A percentile compares a stretch with the other conserved stretches of the same genome.
Evolutionary conservation across 2,113 vertebrate genomes (phyloP).

Genomic region (Silurus meridionalis): DNA sequence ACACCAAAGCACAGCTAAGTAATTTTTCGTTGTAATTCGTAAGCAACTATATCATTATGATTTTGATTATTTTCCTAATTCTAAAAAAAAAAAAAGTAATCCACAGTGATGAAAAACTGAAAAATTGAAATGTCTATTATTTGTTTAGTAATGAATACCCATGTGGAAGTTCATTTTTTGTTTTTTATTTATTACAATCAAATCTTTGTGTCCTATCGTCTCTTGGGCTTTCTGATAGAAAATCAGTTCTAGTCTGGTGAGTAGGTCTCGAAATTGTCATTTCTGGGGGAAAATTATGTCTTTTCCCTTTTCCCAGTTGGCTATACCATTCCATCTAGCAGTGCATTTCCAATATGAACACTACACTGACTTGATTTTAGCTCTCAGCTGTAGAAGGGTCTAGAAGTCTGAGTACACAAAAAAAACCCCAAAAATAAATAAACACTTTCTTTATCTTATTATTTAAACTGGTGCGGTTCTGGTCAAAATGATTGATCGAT

Average conservation of each 20-base stretch:
- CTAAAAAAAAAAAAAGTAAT: neutral
- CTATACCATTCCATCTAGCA: constrained; percentile 55
- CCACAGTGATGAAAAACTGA: neutral
- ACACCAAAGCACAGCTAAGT: neutral
- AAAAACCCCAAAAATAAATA: too few relatives aligned
- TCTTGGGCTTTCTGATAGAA: constrained; percentile 81
- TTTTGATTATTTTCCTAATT: neutral
- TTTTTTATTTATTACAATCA: constrained; percentile 30
- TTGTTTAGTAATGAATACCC: constrained; percentile 2
- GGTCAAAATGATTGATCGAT: neutral
- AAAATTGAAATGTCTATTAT: neutral
- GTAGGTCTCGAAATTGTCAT: constrained; percentile 67
- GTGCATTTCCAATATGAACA: constrained; percentile 72
- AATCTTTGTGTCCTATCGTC: constrained; percentile 46
- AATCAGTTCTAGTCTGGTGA: constrained; percentile 87
- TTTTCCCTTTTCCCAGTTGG: constrained; percentile 34
- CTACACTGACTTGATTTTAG: neutral
- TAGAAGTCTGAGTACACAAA: neutral
- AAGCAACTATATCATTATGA: neutral
- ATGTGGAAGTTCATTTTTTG: neutral
- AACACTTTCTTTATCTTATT: neutral
- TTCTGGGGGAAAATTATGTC: neutral
- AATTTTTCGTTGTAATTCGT: neutral
- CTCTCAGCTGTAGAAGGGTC: neutral
- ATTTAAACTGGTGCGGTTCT: constrained; percentile 1